Evolutionary conservation across 2,797 vertebrate species (phyloP).

Genomic region (Chrosomus eos): DNA sequence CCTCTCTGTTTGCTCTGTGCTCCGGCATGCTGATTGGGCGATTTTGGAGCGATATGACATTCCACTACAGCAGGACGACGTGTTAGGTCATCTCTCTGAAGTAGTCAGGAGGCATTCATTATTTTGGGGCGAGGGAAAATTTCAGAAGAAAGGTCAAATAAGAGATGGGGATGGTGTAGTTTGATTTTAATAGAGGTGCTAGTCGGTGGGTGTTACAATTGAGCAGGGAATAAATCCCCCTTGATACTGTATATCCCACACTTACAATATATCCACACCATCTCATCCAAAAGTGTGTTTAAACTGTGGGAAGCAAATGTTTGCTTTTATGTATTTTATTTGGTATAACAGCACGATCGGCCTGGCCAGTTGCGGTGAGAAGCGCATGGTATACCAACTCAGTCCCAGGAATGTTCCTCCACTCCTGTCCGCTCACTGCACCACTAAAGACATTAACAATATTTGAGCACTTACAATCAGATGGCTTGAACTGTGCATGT

Average conservation of each 20-base stretch:
- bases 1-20: constrained; percentile 81
- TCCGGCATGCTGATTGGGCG: constrained; percentile 84
- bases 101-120: constrained; percentile 82
- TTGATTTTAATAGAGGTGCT: constrained; percentile 60
- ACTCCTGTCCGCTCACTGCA: constrained; percentile 47
- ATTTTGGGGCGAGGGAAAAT: constrained; percentile 69
- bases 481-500: constrained; percentile 71
- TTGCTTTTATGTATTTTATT: constrained; percentile 83
- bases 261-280: constrained; percentile 83
- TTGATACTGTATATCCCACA: constrained; percentile 76
- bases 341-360: constrained; percentile 74
- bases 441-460: constrained; percentile 74
- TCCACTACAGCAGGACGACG: constrained; percentile 73
- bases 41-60: constrained; percentile 80
- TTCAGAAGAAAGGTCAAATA: constrained; percentile 81
- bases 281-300: constrained; percentile 79
- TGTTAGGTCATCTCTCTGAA: constrained; percentile 74
- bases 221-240: constrained; percentile 81
- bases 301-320: constrained; percentile 83
- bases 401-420: background rate
- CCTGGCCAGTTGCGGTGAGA: constrained; percentile 46
- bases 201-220: constrained; percentile 73
- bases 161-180: constrained; percentile 69
- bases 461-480: constrained; percentile 78
- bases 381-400: background rate